Evolutionary conservation across 2,797 vertebrate genomes (phyloP).

Genomic region (Pseudocheirus occidentalis): DNA sequence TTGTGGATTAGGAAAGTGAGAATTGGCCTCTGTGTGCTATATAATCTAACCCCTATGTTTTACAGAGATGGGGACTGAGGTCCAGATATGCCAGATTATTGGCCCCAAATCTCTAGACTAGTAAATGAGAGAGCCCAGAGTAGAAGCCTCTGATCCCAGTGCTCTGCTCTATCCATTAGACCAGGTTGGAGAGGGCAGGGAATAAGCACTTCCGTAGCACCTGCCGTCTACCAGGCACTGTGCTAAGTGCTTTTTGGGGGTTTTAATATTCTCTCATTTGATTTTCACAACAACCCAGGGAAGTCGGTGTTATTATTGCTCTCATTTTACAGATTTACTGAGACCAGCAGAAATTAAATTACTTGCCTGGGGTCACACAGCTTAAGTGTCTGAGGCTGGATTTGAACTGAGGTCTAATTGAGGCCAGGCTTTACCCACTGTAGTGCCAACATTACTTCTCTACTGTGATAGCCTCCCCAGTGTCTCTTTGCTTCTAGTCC

Average conservation of each 20-base stretch:
- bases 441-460: not conserved
- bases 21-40: not conserved
- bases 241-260: not conserved
- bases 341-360: not conserved
- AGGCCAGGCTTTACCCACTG: too few species aligned
- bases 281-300: not conserved
- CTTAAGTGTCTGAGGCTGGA: not conserved
- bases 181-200: not conserved
- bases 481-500: not conserved
- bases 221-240: not conserved
- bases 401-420: not conserved
- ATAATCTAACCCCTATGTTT: not conserved
- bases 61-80: not conserved
- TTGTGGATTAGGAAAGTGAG: not conserved
- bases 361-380: not conserved
- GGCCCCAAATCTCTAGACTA: not conserved
- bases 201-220: not conserved
- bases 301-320: not conserved
- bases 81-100: not conserved
- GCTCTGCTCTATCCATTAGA: not conserved
- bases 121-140: not conserved
- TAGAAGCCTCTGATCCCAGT: not conserved
- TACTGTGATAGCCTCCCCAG: not conserved
- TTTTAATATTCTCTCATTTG: not conserved
- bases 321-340: not conserved